Evolutionary conservation across 2,888 invertebrate species (phyloP), one percentile per base, ranked within the genome.

Genomic region (Cantharis nigra): DNA sequence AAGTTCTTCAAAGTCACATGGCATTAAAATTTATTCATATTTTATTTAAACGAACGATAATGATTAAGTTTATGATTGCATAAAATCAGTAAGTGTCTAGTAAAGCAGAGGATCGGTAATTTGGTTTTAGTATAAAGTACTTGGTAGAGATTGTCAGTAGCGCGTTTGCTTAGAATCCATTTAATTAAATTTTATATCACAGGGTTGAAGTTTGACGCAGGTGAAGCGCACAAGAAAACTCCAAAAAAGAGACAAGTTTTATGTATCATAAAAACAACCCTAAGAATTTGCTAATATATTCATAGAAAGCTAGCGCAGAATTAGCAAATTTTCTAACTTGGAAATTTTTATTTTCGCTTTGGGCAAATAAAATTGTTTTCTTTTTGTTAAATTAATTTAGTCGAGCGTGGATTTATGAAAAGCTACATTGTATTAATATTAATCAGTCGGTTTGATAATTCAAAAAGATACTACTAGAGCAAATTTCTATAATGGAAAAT

Each of bases 171-270:
- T 63, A 80, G 77, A 79, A 80, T 80, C 80, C 72, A 79, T 84
- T 83, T 81, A 84, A 83, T 84, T 83, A 83, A 83, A 82, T 83
- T 81, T 82, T 81, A 81, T 82, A 80, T 79, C 81, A 82, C 72
- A 79, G 78, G 80, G 78, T 74, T 76, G 81, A 79, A 74, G 77
- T 78, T 79, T 79, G 78, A 75, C 75, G 75, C 78, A 81, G 82
- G 83, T 82, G 76, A 80, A 80, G 70, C 69, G 75, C 63, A 65
- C 63, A 28, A 62, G 64, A 67, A 62, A 70, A 70, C 63, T 69
- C 64, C 64, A 71, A 71, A 64, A 76, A 49, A 63, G 28, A 74
- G 78, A 64, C 65, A 62, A 62, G 70, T 63, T 78, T 78, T 78
- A 76, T 76, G 73, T 26, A 65, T 65, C 20, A 67, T 74, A 77